Conservation (phyloP, 2,888 invertebrate species). For the Dynastes tityus region DNA sequence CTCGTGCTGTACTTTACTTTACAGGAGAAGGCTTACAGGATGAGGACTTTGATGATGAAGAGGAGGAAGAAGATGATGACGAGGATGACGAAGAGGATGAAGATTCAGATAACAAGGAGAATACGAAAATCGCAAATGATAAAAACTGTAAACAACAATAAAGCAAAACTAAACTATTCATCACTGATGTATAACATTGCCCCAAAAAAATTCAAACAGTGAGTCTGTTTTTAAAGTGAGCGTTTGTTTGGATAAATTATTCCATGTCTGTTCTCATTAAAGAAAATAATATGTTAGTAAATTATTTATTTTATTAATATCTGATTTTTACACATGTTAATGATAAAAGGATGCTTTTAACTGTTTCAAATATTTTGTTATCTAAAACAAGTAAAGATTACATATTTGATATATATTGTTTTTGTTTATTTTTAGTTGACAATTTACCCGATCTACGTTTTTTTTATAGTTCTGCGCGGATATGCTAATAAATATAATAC, state of each 20-base stretch:
- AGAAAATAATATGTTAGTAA: slow-evolving; percentile 50
- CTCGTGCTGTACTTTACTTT: slow-evolving; percentile 96
- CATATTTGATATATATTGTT: slow-evolving; percentile 51
- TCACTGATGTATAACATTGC: slow-evolving; percentile 32
- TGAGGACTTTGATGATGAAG: slow-evolving; percentile 84
- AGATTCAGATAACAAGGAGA: slow-evolving; percentile 61
- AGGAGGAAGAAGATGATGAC: slow-evolving; percentile 75
- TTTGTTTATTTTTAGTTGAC: slow-evolving; percentile 32
- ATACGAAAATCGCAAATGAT: slow-evolving; percentile 63
- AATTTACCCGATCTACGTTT: background rate
- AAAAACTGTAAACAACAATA: slow-evolving; percentile 69
- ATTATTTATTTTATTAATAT: slow-evolving; percentile 52
- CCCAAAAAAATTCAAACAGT: slow-evolving; percentile 27
- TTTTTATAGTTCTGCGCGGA: background rate
- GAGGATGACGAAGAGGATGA: slow-evolving; percentile 75
- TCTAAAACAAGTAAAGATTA: slow-evolving; percentile 51
- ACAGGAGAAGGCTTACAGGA: slow-evolving; percentile 87
- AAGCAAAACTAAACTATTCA: slow-evolving; percentile 22
- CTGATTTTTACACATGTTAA: slow-evolving; percentile 51
- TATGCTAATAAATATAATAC: too few species aligned
- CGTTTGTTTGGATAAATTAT: slow-evolving; percentile 51
- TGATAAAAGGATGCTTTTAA: slow-evolving; percentile 47
- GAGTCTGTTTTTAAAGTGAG: slow-evolving; percentile 31
- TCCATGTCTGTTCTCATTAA: slow-evolving; percentile 46
- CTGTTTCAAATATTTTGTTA: slow-evolving; percentile 51